These are phyloP conservation scores for Eledone cirrhosa DNA, from an alignment of 2,888 invertebrate genomes.

Conservation along the genomic window DNA sequence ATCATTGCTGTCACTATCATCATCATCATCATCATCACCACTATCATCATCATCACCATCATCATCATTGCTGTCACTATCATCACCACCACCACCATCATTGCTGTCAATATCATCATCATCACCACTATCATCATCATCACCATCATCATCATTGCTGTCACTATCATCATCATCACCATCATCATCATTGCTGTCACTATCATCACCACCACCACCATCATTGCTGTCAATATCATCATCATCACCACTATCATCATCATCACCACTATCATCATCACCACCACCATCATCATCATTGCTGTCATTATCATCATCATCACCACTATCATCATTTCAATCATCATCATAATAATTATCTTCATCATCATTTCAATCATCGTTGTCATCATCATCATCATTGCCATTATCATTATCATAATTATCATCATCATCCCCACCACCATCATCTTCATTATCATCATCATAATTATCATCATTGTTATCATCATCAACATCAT, in stretches of 20 bases:
- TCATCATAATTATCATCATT: neutral
- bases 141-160: neutral
- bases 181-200: neutral
- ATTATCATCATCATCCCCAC: neutral
- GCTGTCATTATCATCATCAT: neutral
- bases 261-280: neutral
- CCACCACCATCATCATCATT: neutral
- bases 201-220: neutral
- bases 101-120: neutral
- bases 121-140: neutral
- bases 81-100: neutral
- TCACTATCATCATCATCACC: neutral
- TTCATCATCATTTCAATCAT: neutral
- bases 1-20: neutral
- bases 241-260: neutral
- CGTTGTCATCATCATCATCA: neutral
- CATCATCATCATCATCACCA: constrained; percentile 2
- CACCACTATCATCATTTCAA: neutral
- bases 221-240: neutral
- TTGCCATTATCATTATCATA: neutral
- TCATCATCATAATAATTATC: neutral
- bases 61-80: neutral
- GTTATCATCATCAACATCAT: neutral
- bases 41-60: neutral
- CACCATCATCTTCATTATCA: neutral